These are phyloP conservation scores for Aramus guarauna DNA, from an alignment of 2,113 vertebrate genomes.

Conservation along the genomic window DNA sequence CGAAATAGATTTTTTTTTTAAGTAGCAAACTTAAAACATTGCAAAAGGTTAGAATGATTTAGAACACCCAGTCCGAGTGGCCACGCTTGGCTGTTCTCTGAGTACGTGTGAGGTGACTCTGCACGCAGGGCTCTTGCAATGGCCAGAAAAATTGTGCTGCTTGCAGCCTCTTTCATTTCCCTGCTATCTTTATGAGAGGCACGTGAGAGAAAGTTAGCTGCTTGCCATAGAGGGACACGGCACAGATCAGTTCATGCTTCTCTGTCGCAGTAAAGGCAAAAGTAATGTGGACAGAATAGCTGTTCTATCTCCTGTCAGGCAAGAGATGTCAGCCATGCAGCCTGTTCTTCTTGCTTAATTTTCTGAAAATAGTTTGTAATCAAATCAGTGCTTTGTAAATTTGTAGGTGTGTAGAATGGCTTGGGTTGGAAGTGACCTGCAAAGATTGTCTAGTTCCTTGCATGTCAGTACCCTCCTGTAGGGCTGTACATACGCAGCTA, in stretches of 20 bases:
- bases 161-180: not conserved
- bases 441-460: not conserved
- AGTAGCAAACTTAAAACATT: slow-evolving; percentile 61
- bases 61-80: slow-evolving; percentile 32
- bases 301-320: not conserved
- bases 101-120: slow-evolving; percentile 60
- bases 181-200: not conserved
- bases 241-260: not conserved
- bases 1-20: not conserved
- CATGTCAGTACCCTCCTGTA: not conserved
- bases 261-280: not conserved
- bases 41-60: slow-evolving; percentile 69
- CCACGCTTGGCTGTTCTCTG: slow-evolving; percentile 58
- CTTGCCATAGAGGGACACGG: not conserved
- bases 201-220: not conserved
- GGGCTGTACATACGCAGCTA: not conserved
- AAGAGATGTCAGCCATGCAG: not conserved
- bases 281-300: not conserved
- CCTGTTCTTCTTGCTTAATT: not conserved
- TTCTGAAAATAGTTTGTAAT: not conserved
- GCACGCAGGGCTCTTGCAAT: not conserved
- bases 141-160: slow-evolving; percentile 6
- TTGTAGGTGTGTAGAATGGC: not conserved
- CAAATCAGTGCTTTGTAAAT: not conserved
- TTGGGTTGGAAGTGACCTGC: not conserved